Conservation (phyloP, 2,888 invertebrate species). For the Drosophila atripex region DNA sequence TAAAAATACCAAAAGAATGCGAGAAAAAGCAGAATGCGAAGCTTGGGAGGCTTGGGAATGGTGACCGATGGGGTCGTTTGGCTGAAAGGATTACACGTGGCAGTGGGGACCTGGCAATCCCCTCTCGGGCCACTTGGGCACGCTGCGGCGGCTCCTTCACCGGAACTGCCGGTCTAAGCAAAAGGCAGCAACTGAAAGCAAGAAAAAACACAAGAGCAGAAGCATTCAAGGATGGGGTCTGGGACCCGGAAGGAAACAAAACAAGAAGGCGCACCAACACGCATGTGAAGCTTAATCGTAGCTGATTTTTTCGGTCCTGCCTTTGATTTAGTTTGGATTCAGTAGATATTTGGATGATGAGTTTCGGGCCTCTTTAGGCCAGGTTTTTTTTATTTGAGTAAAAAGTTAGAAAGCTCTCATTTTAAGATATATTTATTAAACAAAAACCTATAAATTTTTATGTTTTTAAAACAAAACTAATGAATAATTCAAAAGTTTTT, state of each 20-base stretch:
- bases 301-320: neutral
- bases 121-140: conserved; percentile 62
- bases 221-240: conserved; percentile 3
- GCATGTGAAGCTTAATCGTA: conserved; percentile 21
- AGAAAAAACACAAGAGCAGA: neutral
- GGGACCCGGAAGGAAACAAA: conserved; percentile 1
- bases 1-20: conserved; percentile 54
- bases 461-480: neutral
- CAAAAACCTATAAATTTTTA: no score
- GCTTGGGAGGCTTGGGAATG: conserved; percentile 15
- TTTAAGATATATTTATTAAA: no score
- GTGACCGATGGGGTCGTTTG: conserved; percentile 37
- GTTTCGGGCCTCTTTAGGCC: neutral
- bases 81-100: conserved; percentile 61
- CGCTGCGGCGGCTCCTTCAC: conserved; percentile 52
- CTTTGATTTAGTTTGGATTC: conserved; percentile 5
- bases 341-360: neutral
- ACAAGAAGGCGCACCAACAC: conserved; percentile 10
- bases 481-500: neutral
- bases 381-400: no score
- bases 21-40: conserved; percentile 7
- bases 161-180: conserved; percentile 52
- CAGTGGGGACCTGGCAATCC: conserved; percentile 51
- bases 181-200: conserved; percentile 43
- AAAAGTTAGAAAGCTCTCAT: no score